These are phyloP conservation scores for Struthidea cinerea DNA, from an alignment of 2,113 vertebrate genomes.

Conservation along the genomic window DNA sequence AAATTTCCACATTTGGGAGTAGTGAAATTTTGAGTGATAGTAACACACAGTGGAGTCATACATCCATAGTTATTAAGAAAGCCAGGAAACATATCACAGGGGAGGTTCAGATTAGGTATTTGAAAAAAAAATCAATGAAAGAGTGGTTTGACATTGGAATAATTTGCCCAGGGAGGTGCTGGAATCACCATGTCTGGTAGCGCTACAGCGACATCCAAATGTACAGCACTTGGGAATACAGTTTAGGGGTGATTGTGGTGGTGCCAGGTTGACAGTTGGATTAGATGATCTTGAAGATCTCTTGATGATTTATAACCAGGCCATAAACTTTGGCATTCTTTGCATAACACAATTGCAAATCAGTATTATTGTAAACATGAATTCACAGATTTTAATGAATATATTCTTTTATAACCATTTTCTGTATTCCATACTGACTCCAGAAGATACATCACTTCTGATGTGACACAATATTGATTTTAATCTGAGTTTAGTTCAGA, in stretches of 20 bases:
- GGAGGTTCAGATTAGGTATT: not conserved
- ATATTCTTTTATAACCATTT: not conserved
- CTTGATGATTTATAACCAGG: not conserved
- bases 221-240: not conserved
- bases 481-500: slow-evolving; percentile 5
- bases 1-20: not conserved
- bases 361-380: not conserved
- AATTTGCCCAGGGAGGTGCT: not conserved
- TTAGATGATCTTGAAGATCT: not conserved
- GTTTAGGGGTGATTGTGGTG: not conserved
- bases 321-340: not conserved
- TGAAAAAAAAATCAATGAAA: not conserved
- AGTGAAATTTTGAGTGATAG: not conserved
- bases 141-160: not conserved
- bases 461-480: slow-evolving; percentile 1
- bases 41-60: not conserved
- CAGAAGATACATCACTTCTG: not conserved
- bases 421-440: not conserved
- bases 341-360: not conserved
- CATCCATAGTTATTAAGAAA: not conserved
- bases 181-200: not conserved
- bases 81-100: not conserved
- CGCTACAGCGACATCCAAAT: not conserved
- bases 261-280: not conserved
- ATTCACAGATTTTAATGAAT: not conserved